Conservation (phyloP, 2,113 vertebrate genomes). For the Phainopepla nitens region DNA sequence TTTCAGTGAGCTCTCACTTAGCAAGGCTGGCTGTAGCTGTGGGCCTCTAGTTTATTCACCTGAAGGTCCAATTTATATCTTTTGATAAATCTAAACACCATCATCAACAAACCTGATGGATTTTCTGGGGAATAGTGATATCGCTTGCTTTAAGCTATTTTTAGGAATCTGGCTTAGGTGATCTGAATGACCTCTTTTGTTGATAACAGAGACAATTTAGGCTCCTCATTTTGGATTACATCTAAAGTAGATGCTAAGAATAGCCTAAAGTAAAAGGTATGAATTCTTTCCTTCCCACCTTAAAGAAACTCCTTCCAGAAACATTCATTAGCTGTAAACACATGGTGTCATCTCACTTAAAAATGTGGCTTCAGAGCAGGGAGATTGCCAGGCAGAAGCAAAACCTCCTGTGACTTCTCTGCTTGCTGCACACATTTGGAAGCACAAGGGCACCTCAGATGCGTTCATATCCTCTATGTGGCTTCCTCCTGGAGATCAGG, state of each 20-base stretch:
- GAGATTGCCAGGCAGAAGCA: neutral
- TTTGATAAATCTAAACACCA: neutral
- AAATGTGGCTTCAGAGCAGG: neutral
- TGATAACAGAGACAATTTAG: neutral
- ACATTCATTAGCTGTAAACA: neutral
- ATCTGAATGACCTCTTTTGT: neutral
- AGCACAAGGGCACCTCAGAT: slow-evolving; percentile 49
- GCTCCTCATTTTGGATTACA: neutral
- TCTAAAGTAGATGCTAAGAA: slow-evolving; percentile 11
- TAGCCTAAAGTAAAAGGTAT: neutral
- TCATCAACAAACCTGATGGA: neutral
- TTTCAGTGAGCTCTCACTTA: neutral
- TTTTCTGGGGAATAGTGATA: neutral
- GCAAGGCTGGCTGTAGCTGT: neutral
- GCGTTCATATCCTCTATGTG: slow-evolving; percentile 71
- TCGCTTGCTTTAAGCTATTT: neutral
- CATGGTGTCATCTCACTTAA: neutral
- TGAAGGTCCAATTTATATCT: neutral
- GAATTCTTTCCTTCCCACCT: neutral
- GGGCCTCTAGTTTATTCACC: neutral
- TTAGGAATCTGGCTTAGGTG: neutral
- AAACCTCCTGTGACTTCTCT: neutral
- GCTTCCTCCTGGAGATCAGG: slow-evolving; percentile 75
- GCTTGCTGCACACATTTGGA: neutral
- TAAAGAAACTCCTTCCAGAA: neutral